phyloP scores from a whole-genome alignment of 2,113 vertebrate genomes.

The Aspidoscelis tigris region DNA sequence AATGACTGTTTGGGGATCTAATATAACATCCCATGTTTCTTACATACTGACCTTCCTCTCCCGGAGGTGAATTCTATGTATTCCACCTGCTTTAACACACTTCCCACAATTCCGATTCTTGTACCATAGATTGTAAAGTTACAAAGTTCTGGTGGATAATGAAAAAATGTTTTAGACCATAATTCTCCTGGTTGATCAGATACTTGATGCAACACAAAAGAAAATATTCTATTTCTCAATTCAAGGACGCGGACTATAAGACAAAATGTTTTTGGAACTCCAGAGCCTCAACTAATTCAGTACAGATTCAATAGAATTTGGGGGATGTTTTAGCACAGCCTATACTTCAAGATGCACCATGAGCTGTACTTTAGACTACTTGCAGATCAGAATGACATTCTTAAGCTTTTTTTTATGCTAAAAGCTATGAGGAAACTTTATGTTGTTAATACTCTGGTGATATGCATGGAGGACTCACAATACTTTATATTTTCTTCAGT shows the following conservation, averaged over 20 bases:
- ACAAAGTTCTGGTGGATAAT: neutral
- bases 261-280: constrained; percentile 37
- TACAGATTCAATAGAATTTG: constrained; percentile 1
- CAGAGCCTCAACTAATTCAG: constrained; percentile 26
- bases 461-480: constrained; percentile 10
- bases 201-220: constrained; percentile 15
- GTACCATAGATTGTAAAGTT: neutral
- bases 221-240: constrained; percentile 19
- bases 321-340: constrained; percentile 56
- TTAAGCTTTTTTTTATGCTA: constrained; percentile 55
- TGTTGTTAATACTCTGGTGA: constrained; percentile 52
- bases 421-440: constrained; percentile 44
- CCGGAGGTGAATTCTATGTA: neutral
- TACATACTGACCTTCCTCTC: neutral
- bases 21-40: neutral
- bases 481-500: constrained; percentile 58
- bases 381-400: constrained; percentile 64
- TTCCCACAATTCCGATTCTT: neutral
- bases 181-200: constrained; percentile 32
- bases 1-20: neutral
- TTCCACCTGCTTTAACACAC: neutral
- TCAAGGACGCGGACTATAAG: constrained; percentile 35
- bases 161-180: neutral
- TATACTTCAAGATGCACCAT: constrained; percentile 48
- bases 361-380: constrained; percentile 51